A percentile compares a stretch with the other conserved stretches of the same genome.
Conservation (phyloP, 2,888 invertebrate genomes). For the Dryadula phaetusa region DNA sequence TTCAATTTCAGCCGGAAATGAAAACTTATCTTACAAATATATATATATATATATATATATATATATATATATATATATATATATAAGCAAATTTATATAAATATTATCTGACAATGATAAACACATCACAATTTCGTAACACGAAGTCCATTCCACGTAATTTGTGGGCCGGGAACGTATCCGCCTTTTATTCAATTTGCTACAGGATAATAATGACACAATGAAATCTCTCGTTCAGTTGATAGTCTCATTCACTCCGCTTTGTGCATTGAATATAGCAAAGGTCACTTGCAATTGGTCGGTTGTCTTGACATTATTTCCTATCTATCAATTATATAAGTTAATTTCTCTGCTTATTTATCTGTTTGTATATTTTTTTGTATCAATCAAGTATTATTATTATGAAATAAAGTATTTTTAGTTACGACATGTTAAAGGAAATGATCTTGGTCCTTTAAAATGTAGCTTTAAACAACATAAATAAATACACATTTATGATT, state of each 20-base stretch:
- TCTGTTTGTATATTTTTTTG: not conserved
- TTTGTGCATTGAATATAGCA: conserved; percentile 41
- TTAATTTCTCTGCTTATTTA: not conserved
- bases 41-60: too few species aligned
- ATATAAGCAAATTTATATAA: too few species aligned
- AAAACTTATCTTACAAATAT: too few species aligned
- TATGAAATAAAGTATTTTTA: too few species aligned
- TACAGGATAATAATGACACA: conserved; percentile 53
- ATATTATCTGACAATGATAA: conserved; percentile 23
- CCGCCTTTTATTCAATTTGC: conserved; percentile 66
- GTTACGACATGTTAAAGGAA: too few species aligned
- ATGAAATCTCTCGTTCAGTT: conserved; percentile 48
- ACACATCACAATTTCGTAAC: conserved; percentile 41
- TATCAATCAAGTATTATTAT: not conserved
- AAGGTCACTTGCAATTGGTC: conserved; percentile 20
- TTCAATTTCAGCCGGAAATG: not conserved
- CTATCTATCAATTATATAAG: not conserved
- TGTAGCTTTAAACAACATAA: too few species aligned
- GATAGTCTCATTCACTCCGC: conserved; percentile 49
- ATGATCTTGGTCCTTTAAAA: too few species aligned
- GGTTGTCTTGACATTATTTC: not conserved
- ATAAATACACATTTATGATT: too few species aligned
- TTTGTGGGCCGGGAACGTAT: conserved; percentile 55
- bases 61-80: too few species aligned
- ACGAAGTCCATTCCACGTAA: conserved; percentile 64